Evolutionary conservation across 2,888 invertebrate genomes (phyloP).

Genomic region (Anodontia alba): DNA sequence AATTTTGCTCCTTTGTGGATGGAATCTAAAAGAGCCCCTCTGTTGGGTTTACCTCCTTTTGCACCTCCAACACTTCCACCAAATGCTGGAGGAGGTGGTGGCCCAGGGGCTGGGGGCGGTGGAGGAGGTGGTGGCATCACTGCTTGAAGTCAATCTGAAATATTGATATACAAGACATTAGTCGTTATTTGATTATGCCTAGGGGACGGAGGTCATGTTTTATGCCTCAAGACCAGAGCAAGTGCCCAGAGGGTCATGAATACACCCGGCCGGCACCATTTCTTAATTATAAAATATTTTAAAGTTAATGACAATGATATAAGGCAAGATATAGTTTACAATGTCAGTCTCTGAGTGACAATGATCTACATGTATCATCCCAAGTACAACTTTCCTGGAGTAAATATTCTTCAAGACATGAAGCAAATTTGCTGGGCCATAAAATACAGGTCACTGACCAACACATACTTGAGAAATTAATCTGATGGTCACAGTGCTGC

Average conservation of each 20-base stretch:
- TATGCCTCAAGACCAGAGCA: not conserved
- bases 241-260: no score
- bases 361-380: not conserved
- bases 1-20: constrained; percentile 93
- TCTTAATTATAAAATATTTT: no score
- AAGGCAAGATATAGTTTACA: no score
- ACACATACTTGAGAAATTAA: no score
- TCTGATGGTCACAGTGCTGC: no score
- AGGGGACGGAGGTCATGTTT: not conserved
- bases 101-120: constrained; percentile 59
- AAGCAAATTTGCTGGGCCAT: no score
- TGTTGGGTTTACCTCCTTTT: constrained; percentile 84
- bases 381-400: no score
- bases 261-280: no score
- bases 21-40: constrained; percentile 91
- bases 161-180: constrained; percentile 11
- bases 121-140: constrained; percentile 64
- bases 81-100: constrained; percentile 52
- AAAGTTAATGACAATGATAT: no score
- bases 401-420: no score
- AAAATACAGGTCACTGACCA: no score
- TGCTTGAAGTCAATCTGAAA: constrained; percentile 18
- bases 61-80: not conserved
- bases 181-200: not conserved
- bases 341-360: not conserved